Conservation (phyloP, 2,113 vertebrate genomes). For the Hemiscyllium ocellatum region DNA sequence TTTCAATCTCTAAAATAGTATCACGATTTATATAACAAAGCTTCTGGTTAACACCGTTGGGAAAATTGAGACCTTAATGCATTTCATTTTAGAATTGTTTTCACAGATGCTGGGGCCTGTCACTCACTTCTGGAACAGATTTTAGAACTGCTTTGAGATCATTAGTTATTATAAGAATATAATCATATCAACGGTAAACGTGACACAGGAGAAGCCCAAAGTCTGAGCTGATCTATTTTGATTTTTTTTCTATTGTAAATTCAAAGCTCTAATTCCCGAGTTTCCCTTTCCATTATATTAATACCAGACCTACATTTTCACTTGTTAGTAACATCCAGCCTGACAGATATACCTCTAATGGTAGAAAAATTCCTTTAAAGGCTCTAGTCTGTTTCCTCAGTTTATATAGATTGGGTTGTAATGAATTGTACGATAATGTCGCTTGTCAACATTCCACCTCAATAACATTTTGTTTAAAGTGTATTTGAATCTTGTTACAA, state of each 20-base stretch:
- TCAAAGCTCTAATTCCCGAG: not conserved
- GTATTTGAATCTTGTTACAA: not conserved
- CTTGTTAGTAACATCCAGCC: not conserved
- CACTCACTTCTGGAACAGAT: conserved; percentile 3
- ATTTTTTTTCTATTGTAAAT: conserved; percentile 10
- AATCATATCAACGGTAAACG: conserved; percentile 6
- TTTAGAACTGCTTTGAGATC: conserved; percentile 14
- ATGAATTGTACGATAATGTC: not conserved
- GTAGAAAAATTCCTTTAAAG: not conserved
- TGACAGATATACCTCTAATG: not conserved
- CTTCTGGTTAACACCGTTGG: not conserved
- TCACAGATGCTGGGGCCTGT: conserved; percentile 20
- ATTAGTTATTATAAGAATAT: conserved; percentile 33
- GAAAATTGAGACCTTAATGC: conserved; percentile 4
- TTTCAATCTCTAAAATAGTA: not conserved
- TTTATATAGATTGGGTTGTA: not conserved
- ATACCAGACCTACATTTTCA: not conserved
- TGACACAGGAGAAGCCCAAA: not conserved
- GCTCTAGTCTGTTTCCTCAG: not conserved
- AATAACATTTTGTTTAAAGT: not conserved
- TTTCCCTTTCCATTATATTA: not conserved
- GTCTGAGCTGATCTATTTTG: not conserved
- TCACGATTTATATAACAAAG: not conserved
- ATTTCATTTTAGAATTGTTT: conserved; percentile 21
- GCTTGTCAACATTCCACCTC: not conserved